Evolutionary conservation across 2,113 vertebrate species (phyloP), one percentile per base, ranked within the genome.

Genomic region (Ibidorhyncha struthersii): DNA sequence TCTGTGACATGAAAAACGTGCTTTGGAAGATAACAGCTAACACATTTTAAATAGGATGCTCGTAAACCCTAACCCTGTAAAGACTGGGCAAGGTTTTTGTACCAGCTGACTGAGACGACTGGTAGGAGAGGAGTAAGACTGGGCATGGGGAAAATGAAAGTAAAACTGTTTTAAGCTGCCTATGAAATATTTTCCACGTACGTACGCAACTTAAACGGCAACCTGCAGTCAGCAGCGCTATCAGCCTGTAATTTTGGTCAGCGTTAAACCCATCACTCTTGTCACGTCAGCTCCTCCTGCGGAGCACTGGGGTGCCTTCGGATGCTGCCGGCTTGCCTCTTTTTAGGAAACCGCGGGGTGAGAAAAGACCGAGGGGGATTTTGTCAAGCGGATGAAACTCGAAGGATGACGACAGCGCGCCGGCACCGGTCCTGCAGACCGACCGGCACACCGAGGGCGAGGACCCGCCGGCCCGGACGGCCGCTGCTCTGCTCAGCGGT

Each of bases 401-500:
- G 23, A 38, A 21, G 4, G 15, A 38, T 8, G 17, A 2, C 4
- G 8, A 65, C 40, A 9, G 18, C 36, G 61, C 15, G 14, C 27
- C 14, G 17, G 23, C n/a, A 4, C 36, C 10, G 4, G 15, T 5
- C 29, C 12, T 10, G 3, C 17, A 14, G 53, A 15, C 14, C 4
- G 19, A 21, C 4, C 8, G 8, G 6, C 12, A 8, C 4, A 8
- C 23, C 5, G 3, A 1, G 29, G 2, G 29, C 2, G 1, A 27
- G 49, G 40, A 2, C 13, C 2, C 9, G 50, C 12, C 65, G n/a
- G 49, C 49, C 49, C 49, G 5, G 21, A 49, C 11, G 22, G 49
- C 43, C 15, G n/a, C 70, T 34, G 30, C 30, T 19, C 8, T 3
- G 49, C 7, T 4, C 13, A 14, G 16, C 0, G 32, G 8, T 5